phyloP scores from a whole-genome alignment of 1,140 invertebrate species.

The Oncopeltus fasciatus region DNA sequence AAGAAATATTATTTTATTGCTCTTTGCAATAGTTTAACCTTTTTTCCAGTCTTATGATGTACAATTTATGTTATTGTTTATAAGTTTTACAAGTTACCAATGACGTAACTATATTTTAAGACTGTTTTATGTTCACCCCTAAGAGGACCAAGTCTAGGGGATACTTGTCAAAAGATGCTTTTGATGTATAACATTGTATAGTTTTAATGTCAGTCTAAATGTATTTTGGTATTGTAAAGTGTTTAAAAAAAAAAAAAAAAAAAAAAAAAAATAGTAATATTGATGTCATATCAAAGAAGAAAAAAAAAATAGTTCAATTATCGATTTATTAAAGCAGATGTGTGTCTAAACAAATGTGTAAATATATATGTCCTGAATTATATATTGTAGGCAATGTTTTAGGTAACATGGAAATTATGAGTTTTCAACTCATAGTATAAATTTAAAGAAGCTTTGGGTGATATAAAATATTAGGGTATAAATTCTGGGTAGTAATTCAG shows the following conservation, averaged over 20 bases:
- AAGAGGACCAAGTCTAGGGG: conserved; percentile 1
- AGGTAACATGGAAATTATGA: conserved; percentile 4
- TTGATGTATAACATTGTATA: conserved; percentile 11
- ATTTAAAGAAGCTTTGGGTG: conserved; percentile 9
- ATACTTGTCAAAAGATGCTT: conserved; percentile 6
- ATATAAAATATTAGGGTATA: conserved; percentile 5
- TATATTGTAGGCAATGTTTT: background rate
- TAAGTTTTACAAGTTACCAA: conserved; percentile 9
- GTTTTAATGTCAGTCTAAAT: conserved; percentile 11
- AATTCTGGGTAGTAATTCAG: conserved; percentile 7
- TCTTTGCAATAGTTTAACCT: background rate
- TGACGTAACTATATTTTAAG: conserved; percentile 11
- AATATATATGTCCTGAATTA: conserved; percentile 7
- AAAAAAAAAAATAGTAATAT: conserved; percentile 1
- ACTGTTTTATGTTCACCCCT: conserved; percentile 9
- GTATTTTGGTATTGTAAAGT: conserved; percentile 8
- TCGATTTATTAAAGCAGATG: background rate
- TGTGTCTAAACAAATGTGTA: conserved; percentile 7
- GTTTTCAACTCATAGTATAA: background rate
- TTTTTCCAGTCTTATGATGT: background rate
- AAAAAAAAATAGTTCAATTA: conserved; percentile 12
- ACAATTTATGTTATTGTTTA: conserved; percentile 8
- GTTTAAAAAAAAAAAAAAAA: background rate
- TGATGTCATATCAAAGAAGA: conserved; percentile 12
- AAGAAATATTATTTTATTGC: background rate